Evolutionary conservation across 2,113 vertebrate species (phyloP).

Genomic region (Monarcha castaneiventris): DNA sequence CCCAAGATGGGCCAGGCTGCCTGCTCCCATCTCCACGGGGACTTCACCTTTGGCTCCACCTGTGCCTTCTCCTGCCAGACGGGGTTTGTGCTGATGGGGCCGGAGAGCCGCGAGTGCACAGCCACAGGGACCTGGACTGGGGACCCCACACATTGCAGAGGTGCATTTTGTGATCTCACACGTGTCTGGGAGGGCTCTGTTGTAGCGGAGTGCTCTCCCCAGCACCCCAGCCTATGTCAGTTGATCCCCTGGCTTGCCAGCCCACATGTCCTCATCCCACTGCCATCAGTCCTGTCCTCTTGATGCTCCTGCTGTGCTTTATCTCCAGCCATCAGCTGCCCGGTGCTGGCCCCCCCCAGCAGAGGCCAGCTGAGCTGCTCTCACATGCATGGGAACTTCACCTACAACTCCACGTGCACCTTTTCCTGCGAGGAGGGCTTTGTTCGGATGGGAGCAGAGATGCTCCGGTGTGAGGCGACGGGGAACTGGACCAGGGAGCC

Average conservation of each 20-base stretch:
- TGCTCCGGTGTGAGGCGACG: conserved; percentile 60
- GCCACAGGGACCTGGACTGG: conserved; percentile 71
- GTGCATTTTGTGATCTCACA: conserved; percentile 31
- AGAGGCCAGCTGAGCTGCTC: conserved; percentile 68
- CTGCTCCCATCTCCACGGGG: conserved; percentile 67
- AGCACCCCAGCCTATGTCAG: no score
- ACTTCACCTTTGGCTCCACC: conserved; percentile 58
- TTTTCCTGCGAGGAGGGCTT: conserved; percentile 76
- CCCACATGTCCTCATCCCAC: no score
- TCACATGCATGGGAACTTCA: conserved; percentile 15
- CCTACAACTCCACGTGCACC: conserved; percentile 70
- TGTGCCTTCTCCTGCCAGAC: conserved; percentile 74
- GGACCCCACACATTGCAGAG: conserved; percentile 56
- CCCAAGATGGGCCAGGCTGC: conserved; percentile 29
- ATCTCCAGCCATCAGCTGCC: conserved; percentile 35
- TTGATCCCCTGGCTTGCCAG: not conserved
- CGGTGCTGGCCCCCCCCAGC: not conserved
- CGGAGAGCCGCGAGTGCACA: not conserved
- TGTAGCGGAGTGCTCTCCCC: not conserved
- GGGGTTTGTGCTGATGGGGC: conserved; percentile 63
- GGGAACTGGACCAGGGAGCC: conserved; percentile 71
- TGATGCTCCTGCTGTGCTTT: not conserved
- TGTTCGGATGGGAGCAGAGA: conserved; percentile 56
- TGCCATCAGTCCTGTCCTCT: not conserved
- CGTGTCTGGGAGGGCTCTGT: not conserved